Conservation (phyloP, 2,113 vertebrate species). For the Strigops habroptila region DNA sequence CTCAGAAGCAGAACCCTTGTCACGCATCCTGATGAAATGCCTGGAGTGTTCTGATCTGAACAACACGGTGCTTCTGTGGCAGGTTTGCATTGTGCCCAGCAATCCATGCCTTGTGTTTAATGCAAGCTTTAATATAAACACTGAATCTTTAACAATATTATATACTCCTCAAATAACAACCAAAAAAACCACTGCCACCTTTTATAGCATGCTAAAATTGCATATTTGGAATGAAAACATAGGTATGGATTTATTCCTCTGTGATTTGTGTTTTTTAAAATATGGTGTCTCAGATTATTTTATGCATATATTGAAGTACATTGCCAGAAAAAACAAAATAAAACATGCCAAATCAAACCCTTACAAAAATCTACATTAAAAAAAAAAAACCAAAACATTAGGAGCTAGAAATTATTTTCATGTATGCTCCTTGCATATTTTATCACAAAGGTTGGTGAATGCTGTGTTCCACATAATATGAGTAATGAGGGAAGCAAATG, state of each 20-base stretch:
- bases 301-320: neutral
- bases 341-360: fast-evolving
- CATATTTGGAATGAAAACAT: neutral
- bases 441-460: neutral
- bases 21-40: neutral
- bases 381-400: neutral
- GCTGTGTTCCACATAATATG: neutral
- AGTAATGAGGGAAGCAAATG: neutral
- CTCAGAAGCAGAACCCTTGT: neutral
- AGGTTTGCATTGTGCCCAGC: neutral
- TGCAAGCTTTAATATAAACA: neutral
- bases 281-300: fast-evolving
- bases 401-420: neutral
- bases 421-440: fast-evolving
- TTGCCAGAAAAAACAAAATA: neutral
- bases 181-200: neutral
- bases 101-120: neutral
- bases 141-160: neutral
- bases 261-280: neutral
- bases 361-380: neutral
- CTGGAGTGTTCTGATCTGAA: neutral
- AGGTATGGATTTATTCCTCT: neutral
- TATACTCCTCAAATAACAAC: neutral
- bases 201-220: neutral
- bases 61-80: neutral